Evolutionary conservation across 2,113 vertebrate genomes (phyloP).

Genomic region (Bos indicus): DNA sequence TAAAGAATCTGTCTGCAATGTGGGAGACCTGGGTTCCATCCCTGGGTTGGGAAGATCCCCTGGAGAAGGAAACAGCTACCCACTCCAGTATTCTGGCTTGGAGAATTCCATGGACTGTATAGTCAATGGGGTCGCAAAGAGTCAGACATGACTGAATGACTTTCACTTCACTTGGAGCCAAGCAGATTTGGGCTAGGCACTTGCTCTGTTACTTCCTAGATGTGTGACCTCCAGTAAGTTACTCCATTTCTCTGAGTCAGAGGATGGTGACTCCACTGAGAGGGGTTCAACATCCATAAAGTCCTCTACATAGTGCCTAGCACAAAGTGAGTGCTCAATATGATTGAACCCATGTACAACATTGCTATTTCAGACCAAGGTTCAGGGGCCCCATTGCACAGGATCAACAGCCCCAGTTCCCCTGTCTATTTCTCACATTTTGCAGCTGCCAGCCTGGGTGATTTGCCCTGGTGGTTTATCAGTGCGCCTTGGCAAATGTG

Average conservation of each 20-base stretch:
- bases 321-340: neutral
- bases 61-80: neutral
- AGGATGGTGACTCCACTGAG: neutral
- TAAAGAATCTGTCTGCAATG: neutral
- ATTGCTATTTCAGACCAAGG: neutral
- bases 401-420: neutral
- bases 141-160: neutral
- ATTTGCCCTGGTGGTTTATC: constrained; percentile 30
- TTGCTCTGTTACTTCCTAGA: neutral
- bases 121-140: neutral
- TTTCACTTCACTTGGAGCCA: neutral
- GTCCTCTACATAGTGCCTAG: neutral
- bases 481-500: constrained; percentile 38
- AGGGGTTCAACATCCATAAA: neutral
- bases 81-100: neutral
- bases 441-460: neutral
- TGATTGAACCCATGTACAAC: neutral
- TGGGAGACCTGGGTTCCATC: neutral
- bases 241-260: neutral
- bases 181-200: neutral
- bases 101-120: neutral
- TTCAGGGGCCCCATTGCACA: neutral
- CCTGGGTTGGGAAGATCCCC: neutral
- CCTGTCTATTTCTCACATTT: neutral
- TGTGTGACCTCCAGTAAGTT: neutral